Percentiles rank a stretch among this genome's conserved stretches.
phyloP scores from a whole-genome alignment of 2,113 vertebrate species.

The Phycodurus eques region DNA sequence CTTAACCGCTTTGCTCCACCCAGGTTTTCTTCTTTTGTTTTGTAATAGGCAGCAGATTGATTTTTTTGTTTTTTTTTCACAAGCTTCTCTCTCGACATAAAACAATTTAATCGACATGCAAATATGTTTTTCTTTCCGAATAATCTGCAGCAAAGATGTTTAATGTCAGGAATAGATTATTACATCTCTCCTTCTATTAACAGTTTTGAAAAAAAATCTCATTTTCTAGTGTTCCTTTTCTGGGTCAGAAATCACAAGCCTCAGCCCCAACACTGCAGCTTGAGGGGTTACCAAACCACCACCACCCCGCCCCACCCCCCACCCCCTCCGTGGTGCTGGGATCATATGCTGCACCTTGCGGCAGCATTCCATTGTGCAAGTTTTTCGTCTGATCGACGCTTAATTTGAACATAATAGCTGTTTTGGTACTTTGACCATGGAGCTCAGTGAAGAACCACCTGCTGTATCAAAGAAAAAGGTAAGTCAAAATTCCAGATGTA shows the following conservation, averaged over 20 bases:
- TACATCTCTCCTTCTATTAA: background rate
- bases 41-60: background rate
- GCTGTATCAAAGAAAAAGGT: conserved; percentile 43
- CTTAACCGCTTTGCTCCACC: background rate
- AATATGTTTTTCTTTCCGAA: background rate
- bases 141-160: background rate
- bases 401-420: background rate
- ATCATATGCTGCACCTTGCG: conserved; percentile 52
- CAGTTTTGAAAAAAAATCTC: background rate
- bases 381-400: background rate
- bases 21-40: background rate
- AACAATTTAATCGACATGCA: background rate
- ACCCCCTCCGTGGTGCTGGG: background rate
- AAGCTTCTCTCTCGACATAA: background rate
- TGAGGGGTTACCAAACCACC: conserved; percentile 20
- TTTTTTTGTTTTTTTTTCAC: background rate
- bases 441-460: conserved; percentile 17
- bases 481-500: conserved; percentile 21
- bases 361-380: conserved; percentile 11
- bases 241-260: conserved; percentile 20
- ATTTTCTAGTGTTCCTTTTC: background rate
- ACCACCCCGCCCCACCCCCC: background rate
- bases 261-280: conserved; percentile 30
- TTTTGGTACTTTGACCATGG: conserved; percentile 38
- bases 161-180: background rate